Evolutionary conservation across 2,113 vertebrate species (phyloP), one percentile per base, ranked within the genome.

Genomic region (Pangasianodon gigas): DNA sequence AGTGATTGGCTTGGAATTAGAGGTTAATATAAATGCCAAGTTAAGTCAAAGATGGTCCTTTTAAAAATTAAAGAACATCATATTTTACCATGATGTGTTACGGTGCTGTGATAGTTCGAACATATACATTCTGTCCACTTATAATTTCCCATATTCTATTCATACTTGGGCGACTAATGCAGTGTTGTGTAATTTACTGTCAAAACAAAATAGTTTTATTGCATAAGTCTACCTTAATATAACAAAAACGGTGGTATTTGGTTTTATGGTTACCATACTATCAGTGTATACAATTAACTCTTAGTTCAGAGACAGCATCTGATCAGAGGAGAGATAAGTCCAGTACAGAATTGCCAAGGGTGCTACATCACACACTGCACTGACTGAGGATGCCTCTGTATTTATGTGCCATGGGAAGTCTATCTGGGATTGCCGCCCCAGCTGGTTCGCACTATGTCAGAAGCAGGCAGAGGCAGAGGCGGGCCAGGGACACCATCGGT

Each of bases 401-500:
- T 83, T 87, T 62, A 29, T 54, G 41, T 74, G 62, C 81, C n/a
- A 67, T 54, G 52, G 67, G 52, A 85, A 54, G 81, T 74, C 88
- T 85, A 60, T 74, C 74, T 84, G 56, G 75, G 87, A 60, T 80
- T 84, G 65, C 29, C 21, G 32, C 89, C 82, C 60, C 79, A 87
- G 44, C 37, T 88, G 84, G 85, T 80, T 71, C 54, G 54, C 41
- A 10, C 24, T 18, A 48, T 51, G 69, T 87, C 32, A 77, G 65
- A 91, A 84, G 88, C 51, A 87, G 44, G 84, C 54, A 82, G 52
- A 85, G 65, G 29, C 74, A 85, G 71, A 4, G 48, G 56, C 44
- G 88, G 88, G 56, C 75, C n/a, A 67, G 54, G 87, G 84, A 90
- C 56, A 80, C 62, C 84, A 54, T 32, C 48, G 32, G 89, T 93